Percentiles rank a stretch among this genome's conserved stretches.
phyloP scores from a whole-genome alignment of 2,113 vertebrate species.

The Oryzias woworae region DNA sequence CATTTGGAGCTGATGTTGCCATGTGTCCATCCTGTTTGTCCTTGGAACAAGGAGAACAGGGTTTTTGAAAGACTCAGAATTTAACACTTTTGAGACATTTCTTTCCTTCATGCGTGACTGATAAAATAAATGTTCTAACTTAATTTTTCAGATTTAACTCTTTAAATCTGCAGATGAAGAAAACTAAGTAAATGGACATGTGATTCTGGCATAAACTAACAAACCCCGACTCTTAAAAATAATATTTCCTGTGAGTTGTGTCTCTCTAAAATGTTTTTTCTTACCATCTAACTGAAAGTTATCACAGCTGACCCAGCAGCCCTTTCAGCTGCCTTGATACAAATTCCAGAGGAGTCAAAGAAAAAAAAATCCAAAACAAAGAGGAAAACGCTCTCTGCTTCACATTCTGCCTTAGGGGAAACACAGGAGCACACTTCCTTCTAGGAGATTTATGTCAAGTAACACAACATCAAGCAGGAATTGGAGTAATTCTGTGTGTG shows the following conservation, averaged over 20 bases:
- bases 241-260: not conserved
- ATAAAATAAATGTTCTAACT: conserved; percentile 12
- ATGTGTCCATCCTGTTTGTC: conserved; percentile 18
- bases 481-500: not conserved
- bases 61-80: not conserved
- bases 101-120: conserved; percentile 20
- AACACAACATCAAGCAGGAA: not conserved
- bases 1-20: conserved; percentile 20
- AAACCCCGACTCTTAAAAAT: conserved; percentile 1
- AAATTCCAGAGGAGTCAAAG: conserved; percentile 45
- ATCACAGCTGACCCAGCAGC: conserved; percentile 21
- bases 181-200: conserved; percentile 23
- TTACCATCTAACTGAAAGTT: conserved; percentile 34
- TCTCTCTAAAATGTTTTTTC: conserved; percentile 20
- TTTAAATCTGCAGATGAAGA: conserved; percentile 32
- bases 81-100: conserved; percentile 29
- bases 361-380: conserved; percentile 31
- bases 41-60: not conserved
- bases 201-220: conserved; percentile 18
- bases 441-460: conserved; percentile 7
- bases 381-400: conserved; percentile 28
- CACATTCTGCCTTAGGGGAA: conserved; percentile 6
- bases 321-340: conserved; percentile 24
- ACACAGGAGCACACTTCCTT: conserved; percentile 19
- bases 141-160: conserved; percentile 29